Conservation (phyloP, 2,113 vertebrate genomes). For the Psammodynastes pulverulentus region DNA sequence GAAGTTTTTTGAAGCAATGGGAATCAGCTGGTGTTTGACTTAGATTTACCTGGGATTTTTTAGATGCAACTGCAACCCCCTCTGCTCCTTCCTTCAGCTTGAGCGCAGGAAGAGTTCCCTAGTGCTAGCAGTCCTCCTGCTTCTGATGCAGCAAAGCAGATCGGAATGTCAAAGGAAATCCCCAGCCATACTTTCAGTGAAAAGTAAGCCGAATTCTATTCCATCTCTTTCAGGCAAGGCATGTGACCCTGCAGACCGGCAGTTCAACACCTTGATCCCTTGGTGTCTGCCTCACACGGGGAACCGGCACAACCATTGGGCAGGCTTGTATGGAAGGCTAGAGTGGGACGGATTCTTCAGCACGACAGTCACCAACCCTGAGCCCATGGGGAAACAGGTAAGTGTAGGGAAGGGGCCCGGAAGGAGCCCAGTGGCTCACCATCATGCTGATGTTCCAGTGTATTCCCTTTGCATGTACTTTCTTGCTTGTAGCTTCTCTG, state of each 20-base stretch:
- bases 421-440: not conserved
- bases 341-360: conserved; percentile 99
- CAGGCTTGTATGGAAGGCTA: conserved; percentile 89
- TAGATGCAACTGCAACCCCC: not conserved
- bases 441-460: not conserved
- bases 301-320: conserved; percentile 97
- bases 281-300: conserved; percentile 97
- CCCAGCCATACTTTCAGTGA: fast-evolving
- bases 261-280: conserved; percentile 95
- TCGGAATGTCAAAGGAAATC: not conserved
- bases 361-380: conserved; percentile 95
- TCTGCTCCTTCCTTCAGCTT: not conserved
- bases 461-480: not conserved
- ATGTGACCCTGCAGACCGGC: conserved; percentile 86
- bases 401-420: not conserved
- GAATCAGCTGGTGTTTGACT: not conserved
- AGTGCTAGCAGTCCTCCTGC: not conserved
- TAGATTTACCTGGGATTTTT: not conserved
- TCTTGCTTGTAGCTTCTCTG: not conserved
- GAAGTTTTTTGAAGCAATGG: not conserved
- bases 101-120: not conserved
- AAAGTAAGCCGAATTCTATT: not conserved
- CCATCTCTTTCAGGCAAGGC: conserved; percentile 69
- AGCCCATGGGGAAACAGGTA: conserved; percentile 99
- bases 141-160: not conserved